Conservation (phyloP, 2,797 vertebrate species). For the Adrianichthys oophorus region DNA sequence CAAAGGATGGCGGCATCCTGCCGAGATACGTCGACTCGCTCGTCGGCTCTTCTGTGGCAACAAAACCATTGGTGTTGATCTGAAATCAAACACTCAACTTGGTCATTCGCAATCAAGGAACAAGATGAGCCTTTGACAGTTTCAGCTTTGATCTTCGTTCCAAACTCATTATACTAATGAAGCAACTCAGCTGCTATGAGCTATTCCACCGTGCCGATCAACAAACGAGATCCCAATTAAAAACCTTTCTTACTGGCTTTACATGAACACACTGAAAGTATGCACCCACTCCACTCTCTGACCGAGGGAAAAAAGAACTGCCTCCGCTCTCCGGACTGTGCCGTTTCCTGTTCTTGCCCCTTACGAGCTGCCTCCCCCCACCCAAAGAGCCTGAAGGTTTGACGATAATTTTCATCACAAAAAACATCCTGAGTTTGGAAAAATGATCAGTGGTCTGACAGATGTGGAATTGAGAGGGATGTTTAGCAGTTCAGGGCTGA, state of each 20-base stretch:
- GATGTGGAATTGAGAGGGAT: constrained; percentile 11
- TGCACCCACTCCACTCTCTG: constrained; percentile 57
- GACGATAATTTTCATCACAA: constrained; percentile 57
- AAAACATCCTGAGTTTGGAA: constrained; percentile 56
- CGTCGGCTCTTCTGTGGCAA: constrained; percentile 80
- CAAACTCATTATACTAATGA: constrained; percentile 65
- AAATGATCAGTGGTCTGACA: constrained; percentile 46
- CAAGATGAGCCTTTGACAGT: not conserved
- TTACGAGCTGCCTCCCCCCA: constrained; percentile 29
- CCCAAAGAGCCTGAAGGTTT: constrained; percentile 49
- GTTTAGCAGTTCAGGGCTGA: constrained; percentile 27
- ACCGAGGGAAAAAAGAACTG: constrained; percentile 43
- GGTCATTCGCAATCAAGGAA: constrained; percentile 8
- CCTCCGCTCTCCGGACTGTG: no score
- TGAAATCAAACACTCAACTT: constrained; percentile 56
- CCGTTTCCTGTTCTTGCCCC: constrained; percentile 22
- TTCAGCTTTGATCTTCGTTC: constrained; percentile 49
- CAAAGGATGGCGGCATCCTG: constrained; percentile 82
- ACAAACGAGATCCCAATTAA: constrained; percentile 50
- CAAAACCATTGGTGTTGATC: constrained; percentile 89
- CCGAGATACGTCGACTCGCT: constrained; percentile 80
- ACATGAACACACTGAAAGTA: constrained; percentile 51
- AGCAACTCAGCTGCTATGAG: constrained; percentile 39
- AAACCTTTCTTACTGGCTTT: constrained; percentile 12
- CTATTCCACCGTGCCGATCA: constrained; percentile 37